Evolutionary conservation across 92 coral and sea anemone genomes (phyloP).

Genomic region (Porites lobata): DNA sequence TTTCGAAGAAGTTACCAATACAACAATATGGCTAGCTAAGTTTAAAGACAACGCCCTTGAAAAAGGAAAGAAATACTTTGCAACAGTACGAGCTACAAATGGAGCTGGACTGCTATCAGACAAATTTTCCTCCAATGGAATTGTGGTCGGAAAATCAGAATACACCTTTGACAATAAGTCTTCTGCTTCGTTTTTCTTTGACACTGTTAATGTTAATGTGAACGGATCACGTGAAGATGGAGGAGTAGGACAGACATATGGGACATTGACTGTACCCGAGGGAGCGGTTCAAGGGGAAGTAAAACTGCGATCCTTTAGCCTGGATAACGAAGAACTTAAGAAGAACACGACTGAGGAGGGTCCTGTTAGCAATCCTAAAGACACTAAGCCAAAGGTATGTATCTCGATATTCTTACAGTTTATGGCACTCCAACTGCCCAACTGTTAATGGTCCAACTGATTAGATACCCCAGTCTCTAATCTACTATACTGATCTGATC

Average conservation of each 20-base stretch:
- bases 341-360: constrained; percentile 88
- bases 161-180: constrained; percentile 86
- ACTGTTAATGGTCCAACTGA: neutral
- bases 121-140: constrained; percentile 88
- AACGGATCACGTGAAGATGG: constrained; percentile 90
- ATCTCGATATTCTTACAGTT: neutral
- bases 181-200: constrained; percentile 96
- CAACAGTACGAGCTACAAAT: constrained; percentile 92
- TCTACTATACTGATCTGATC: neutral
- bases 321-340: constrained; percentile 74
- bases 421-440: too few relatives aligned
- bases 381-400: constrained; percentile 83
- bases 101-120: constrained; percentile 92
- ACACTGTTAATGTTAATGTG: constrained; percentile 90
- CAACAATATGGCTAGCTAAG: constrained; percentile 91
- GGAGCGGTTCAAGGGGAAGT: constrained; percentile 94
- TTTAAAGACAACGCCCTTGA: constrained; percentile 81
- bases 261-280: constrained; percentile 90
- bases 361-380: constrained; percentile 81
- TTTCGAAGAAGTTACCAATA: constrained; percentile 92
- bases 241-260: constrained; percentile 95
- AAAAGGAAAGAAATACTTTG: constrained; percentile 80
- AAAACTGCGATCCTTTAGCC: constrained; percentile 90
- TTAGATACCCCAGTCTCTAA: neutral
- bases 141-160: constrained; percentile 97